Percentiles rank a stretch among this genome's conserved stretches.
These are phyloP conservation scores for Hypsibius dujardini DNA, from an alignment of 1,140 invertebrate genomes.

Conservation along the genomic window DNA sequence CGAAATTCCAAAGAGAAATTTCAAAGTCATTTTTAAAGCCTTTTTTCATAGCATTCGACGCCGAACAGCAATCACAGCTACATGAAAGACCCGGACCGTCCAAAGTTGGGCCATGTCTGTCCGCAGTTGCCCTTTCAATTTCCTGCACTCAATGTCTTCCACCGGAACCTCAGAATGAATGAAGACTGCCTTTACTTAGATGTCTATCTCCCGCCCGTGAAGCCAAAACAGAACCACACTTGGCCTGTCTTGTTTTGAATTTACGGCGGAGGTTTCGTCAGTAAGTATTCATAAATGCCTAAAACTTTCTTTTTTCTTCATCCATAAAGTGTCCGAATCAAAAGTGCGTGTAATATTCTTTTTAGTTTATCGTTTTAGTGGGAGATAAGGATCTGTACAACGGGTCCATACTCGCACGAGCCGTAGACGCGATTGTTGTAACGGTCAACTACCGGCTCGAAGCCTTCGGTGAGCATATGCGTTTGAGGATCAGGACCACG, in stretches of 20 bases:
- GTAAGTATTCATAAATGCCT: background rate
- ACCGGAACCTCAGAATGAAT: background rate
- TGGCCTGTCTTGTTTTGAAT: background rate
- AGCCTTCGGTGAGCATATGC: background rate
- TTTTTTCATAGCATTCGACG: background rate
- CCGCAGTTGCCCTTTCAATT: background rate
- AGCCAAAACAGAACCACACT: background rate
- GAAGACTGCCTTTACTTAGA: background rate
- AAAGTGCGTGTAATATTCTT: no score
- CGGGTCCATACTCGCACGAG: background rate
- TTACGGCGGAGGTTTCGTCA: background rate
- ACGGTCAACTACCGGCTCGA: background rate
- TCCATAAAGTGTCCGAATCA: background rate
- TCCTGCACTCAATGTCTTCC: background rate
- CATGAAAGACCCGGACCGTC: background rate
- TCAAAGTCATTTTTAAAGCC: no score
- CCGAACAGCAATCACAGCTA: background rate
- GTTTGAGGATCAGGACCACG: no score
- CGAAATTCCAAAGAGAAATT: no score
- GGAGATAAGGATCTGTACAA: conserved; percentile 6
- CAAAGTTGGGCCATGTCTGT: background rate
- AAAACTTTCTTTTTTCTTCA: background rate
- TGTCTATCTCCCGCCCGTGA: background rate
- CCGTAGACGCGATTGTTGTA: background rate
- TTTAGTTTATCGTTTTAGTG: background rate